Evolutionary conservation across 1,140 invertebrate genomes (phyloP).

Genomic region (Ips nitidus): DNA sequence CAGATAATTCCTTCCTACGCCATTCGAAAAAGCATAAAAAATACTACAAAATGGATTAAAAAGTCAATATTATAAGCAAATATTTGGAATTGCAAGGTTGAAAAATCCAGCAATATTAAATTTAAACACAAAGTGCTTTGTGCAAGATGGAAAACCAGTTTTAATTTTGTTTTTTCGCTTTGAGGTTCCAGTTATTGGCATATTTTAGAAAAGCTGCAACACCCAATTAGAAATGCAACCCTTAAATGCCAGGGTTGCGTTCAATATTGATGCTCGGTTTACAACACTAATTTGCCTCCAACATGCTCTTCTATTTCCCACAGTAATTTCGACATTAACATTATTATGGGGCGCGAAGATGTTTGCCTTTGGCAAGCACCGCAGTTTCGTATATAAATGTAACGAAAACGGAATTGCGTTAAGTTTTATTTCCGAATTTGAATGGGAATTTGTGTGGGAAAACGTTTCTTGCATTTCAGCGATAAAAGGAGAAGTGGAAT

Average conservation of each 20-base stretch:
- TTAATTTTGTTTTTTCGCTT: too few relatives aligned
- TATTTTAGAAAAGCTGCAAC: background rate
- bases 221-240: background rate
- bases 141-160: too few relatives aligned
- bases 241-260: background rate
- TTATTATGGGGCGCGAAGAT: constrained; percentile 10
- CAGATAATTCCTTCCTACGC: too few relatives aligned
- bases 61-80: too few relatives aligned
- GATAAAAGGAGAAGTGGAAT: too few relatives aligned
- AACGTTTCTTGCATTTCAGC: background rate
- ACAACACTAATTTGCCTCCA: constrained; percentile 7
- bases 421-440: constrained; percentile 2
- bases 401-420: constrained; percentile 5
- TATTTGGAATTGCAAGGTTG: too few relatives aligned
- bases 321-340: constrained; percentile 8
- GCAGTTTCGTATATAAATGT: background rate
- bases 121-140: too few relatives aligned
- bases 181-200: too few relatives aligned
- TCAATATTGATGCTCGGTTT: background rate
- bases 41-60: too few relatives aligned
- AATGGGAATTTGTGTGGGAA: background rate
- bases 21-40: too few relatives aligned
- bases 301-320: constrained; percentile 8
- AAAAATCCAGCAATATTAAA: too few relatives aligned
- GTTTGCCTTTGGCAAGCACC: constrained; percentile 10